Evolutionary conservation across 2,888 invertebrate genomes (phyloP), one percentile per base, ranked within the genome.

Genomic region (Synergus itoensis): DNA sequence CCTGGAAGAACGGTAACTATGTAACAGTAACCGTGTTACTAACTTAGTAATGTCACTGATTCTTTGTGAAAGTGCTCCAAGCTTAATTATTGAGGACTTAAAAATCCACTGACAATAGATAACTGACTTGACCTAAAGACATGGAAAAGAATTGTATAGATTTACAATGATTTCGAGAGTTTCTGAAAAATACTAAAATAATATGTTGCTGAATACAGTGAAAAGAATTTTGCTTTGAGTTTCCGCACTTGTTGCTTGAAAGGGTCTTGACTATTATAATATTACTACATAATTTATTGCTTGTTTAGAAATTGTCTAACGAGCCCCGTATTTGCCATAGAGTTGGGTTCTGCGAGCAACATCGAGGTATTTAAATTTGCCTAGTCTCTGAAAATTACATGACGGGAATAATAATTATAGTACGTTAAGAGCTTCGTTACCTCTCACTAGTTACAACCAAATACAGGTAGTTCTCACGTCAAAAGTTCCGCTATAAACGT

Each of bases 381-480:
- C 28, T 45, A 21, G 8, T 48, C 28, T 48, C 45, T 69, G 21
- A 45, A 69, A 69, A 69, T 69, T 69, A 69, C 16, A 69, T 36
- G 16, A 4, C 21, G 69, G 48, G 28, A 69, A 48, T 45, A 69
- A 69, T 69, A 69, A 69, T 48, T 45, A 28, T 28, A 69, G 69
- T 62, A 28, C 12, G 28, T 28, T 48, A 28, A 69, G 28, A 69
- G 69, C 45, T 16, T 45, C 28, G 48, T 48, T 69, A 48, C 45
- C 21, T 45, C 45, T 69, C 48, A 43, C 67, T 64, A 36, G 41
- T 65, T 65, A 41, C 65, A 65, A 41, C 21, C 18, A 65, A 65
- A 45, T 45, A 28, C 69, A 69, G 69, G 45, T 69, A 69, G 43
- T 69, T 69, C 69, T 69, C 48, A 69, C 48, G 69, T 69, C 45